Evolutionary conservation across 2,888 invertebrate genomes (phyloP), one percentile per base, ranked within the genome.

Genomic region (Spisula subtruncata): DNA sequence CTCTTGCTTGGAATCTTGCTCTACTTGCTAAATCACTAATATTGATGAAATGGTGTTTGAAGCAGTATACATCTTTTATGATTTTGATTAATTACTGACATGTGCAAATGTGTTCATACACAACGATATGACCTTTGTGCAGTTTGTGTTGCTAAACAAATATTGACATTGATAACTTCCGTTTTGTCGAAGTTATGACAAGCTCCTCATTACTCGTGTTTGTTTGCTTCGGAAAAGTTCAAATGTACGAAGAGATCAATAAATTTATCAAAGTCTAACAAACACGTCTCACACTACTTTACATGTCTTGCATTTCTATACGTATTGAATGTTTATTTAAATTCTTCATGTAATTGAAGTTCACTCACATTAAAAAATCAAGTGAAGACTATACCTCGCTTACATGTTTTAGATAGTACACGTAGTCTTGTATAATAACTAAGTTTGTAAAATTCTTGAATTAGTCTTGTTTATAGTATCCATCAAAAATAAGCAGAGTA

Each of bases 261-360:
- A 10, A 6, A 25, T 66, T 66, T 1, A 66, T n/a, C n/a, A 25
- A 41, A 66, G 60, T 66, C n/a, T n/a, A n/a, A n/a, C n/a, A n/a
- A n/a, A n/a, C n/a, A n/a, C n/a, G n/a, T n/a, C 60, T 25, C 25
- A 25, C 20, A 20, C 10, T 25, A n/a, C 60, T n/a, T 25, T 20
- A 10, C 10, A 41, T 66, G 60, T 66, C n/a, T 66, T 66, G 60
- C 60, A 66, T 66, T 66, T 51, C n/a, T 66, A 66, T 66, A 41
- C 8, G 41, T 41, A 25, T 66, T 66, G 25, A 66, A 66, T 66
- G 60, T 66, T 10, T 66, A n/a, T n/a, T n/a, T n/a, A 25, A 4
- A 20, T 66, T 8, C 20, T 66, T 2, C 25, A 2, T 41, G 12
- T 25, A 25, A 25, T 25, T 25, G n/a, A 66, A 25, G 25, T 25